Percentiles rank a stretch among this genome's conserved stretches.
Conservation (phyloP, 2,888 invertebrate species). For the Campopleginae sp. region DNA sequence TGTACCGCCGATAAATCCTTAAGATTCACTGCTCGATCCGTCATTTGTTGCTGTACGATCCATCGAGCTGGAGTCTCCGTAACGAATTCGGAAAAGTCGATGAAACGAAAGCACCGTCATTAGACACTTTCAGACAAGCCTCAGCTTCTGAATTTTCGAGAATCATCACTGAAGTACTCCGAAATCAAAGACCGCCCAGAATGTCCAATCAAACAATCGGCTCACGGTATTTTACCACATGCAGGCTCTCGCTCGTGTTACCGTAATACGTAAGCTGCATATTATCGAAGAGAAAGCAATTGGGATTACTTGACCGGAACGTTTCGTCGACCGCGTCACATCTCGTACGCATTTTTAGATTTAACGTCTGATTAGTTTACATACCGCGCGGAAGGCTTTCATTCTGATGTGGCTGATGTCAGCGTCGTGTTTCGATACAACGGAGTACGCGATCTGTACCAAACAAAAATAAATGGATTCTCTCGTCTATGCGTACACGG, state of each 20-base stretch:
- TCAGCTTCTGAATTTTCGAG: background rate
- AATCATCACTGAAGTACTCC: background rate
- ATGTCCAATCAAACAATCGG: background rate
- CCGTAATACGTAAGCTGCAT: conserved; percentile 49
- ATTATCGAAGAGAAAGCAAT: conserved; percentile 69
- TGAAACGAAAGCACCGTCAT: background rate
- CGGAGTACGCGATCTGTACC: conserved; percentile 22
- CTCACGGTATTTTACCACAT: background rate
- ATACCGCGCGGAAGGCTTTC: conserved; percentile 43
- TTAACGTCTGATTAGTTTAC: conserved; percentile 38
- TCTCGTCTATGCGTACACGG: conserved; percentile 21
- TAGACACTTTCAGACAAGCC: background rate
- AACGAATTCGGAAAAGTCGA: background rate
- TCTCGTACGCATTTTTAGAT: conserved; percentile 27
- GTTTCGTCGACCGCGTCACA: conserved; percentile 44
- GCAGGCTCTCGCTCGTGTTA: background rate
- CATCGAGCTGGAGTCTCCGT: background rate
- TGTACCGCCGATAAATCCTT: background rate
- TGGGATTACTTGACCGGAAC: conserved; percentile 70
- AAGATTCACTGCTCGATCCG: background rate
- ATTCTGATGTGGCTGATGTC: conserved; percentile 11
- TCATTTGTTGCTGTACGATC: background rate
- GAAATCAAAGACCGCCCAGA: conserved; percentile 2
- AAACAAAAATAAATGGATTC: conserved; percentile 45
- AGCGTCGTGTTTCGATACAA: background rate